Conservation (phyloP, 2,888 invertebrate genomes). For the Malthinus seriepunctatus region DNA sequence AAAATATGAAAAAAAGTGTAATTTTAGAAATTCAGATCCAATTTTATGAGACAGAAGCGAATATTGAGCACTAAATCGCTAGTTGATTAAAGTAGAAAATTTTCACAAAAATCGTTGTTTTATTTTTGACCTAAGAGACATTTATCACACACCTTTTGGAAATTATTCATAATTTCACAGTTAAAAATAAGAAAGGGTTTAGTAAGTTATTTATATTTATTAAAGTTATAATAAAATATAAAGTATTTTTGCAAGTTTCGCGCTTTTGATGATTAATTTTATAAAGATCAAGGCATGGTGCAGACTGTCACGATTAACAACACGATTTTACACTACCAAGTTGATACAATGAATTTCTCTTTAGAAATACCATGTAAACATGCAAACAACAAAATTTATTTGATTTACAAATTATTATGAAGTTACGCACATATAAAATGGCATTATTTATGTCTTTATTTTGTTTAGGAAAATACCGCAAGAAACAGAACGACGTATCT, state of each 20-base stretch:
- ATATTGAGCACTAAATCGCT: too few species aligned
- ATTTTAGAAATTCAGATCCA: too few species aligned
- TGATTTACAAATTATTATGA: constrained; percentile 42
- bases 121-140: constrained; percentile 12
- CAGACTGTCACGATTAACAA: constrained; percentile 48
- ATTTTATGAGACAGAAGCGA: too few species aligned
- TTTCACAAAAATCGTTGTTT: too few species aligned
- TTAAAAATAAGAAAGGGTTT: not conserved
- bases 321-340: constrained; percentile 45
- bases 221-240: not conserved
- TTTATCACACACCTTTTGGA: constrained; percentile 14
- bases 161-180: not conserved
- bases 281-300: constrained; percentile 44
- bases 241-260: constrained; percentile 24
- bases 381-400: constrained; percentile 47
- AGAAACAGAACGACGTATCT: constrained; percentile 39
- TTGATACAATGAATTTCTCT: constrained; percentile 45
- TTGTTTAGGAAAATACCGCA: constrained; percentile 39
- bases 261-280: constrained; percentile 43
- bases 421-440: constrained; percentile 35
- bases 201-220: constrained; percentile 14
- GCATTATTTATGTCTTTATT: constrained; percentile 30
- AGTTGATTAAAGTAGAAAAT: too few species aligned
- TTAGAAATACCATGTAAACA: constrained; percentile 45
- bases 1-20: too few species aligned